Conservation (phyloP, 2,113 vertebrate genomes). For the Nesoenas mayeri region DNA sequence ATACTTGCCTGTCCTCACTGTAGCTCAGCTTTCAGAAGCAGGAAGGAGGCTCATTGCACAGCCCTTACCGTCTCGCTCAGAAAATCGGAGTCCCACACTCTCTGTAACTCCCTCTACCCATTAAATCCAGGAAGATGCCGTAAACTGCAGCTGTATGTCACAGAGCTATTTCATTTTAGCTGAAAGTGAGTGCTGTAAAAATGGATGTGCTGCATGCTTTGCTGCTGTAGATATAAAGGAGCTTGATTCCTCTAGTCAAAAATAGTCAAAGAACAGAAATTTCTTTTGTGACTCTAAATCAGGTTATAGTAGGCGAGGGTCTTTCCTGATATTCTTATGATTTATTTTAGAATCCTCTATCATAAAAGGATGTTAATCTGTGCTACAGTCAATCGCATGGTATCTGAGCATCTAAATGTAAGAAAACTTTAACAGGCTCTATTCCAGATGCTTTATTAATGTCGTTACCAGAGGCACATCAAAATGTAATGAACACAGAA, state of each 20-base stretch:
- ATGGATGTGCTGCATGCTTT: not conserved
- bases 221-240: not conserved
- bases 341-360: not conserved
- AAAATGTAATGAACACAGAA: conserved; percentile 20
- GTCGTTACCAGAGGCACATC: conserved; percentile 13
- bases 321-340: not conserved
- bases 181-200: not conserved
- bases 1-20: not conserved
- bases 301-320: not conserved
- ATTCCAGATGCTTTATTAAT: conserved; percentile 44
- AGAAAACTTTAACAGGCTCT: conserved; percentile 6
- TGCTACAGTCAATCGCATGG: not conserved
- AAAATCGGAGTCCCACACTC: not conserved
- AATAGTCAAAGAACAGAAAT: not conserved
- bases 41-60: not conserved
- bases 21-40: not conserved
- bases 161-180: not conserved
- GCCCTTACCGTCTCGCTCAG: not conserved
- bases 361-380: not conserved
- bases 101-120: not conserved
- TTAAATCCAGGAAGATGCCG: not conserved
- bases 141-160: conserved; percentile 13
- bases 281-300: not conserved
- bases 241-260: not conserved
- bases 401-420: conserved; percentile 26